Percentiles rank a stretch among this genome's conserved stretches.
phyloP scores from a whole-genome alignment of 1,140 invertebrate species.

The Psilanteris sp. region DNA sequence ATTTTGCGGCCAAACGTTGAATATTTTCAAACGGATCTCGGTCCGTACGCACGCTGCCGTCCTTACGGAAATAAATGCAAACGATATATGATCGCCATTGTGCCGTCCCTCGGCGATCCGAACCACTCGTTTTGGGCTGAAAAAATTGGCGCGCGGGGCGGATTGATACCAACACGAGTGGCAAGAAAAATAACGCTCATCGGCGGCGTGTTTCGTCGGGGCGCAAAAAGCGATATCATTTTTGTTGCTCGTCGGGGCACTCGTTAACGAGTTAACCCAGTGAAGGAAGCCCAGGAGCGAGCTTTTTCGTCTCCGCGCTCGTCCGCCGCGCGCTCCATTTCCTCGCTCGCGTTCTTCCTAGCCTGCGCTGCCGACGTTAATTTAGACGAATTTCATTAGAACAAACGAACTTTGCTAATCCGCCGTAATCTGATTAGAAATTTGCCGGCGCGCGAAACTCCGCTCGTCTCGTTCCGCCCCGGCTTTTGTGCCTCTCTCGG shows the following conservation, averaged over 20 bases:
- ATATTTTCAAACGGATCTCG: too few relatives aligned
- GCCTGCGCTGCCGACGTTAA: conserved; percentile 69
- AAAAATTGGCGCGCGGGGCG: too few relatives aligned
- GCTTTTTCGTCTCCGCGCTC: conserved; percentile 58
- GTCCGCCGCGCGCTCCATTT: conserved; percentile 56
- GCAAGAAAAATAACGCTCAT: conserved; percentile 13
- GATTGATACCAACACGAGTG: conserved; percentile 2
- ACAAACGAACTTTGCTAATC: conserved; percentile 81
- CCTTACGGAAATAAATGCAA: too few relatives aligned
- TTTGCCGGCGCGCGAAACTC: conserved; percentile 72
- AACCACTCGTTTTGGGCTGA: too few relatives aligned
- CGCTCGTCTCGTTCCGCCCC: conserved; percentile 49
- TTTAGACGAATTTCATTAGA: conserved; percentile 81
- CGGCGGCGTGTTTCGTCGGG: conserved; percentile 8
- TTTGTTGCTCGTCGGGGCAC: conserved; percentile 46
- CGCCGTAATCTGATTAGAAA: conserved; percentile 80
- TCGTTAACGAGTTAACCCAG: conserved; percentile 60
- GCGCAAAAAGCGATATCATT: conserved; percentile 49
- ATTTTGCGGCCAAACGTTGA: too few relatives aligned
- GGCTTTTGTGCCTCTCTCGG: conserved; percentile 24
- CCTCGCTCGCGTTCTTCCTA: conserved; percentile 34
- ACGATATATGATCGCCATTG: too few relatives aligned
- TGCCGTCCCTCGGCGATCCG: too few relatives aligned
- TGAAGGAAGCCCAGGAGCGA: conserved; percentile 65
- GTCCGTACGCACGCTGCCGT: too few relatives aligned